Base-by-base conservation (phyloP, 2,888 invertebrate genomes). In the Eretmocerus hayati region DNA sequence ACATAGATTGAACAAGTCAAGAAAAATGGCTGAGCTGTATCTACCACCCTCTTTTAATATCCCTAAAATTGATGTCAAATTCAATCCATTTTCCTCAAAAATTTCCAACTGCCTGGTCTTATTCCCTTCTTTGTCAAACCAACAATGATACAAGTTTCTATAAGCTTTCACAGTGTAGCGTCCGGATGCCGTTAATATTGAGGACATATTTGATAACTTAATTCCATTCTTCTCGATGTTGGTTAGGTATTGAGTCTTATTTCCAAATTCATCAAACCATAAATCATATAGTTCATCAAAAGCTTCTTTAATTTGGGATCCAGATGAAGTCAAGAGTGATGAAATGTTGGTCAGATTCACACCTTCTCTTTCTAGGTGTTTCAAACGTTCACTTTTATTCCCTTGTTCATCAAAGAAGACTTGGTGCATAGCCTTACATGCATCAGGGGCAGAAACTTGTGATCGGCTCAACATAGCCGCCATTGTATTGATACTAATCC, bases 1-100 rank as follows among this genome's bases (percentile, higher is more conserved):
- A 22, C 46, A 41, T 13, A 31, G 4, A 13, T 41, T 6, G 15
- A 31, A 31, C n/a, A 41, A 31, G n/a, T 31, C 26, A 58, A 48
- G 22, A 9, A 6, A 40, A 22, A 40, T 18, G n/a, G 18, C 15
- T 33, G 26, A 11, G 6, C 26, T 11, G 6, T 26, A 9, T 26
- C 11, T 26, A 6, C 26, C 26, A 9, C 8, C 26, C 6, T 9
- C 6, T 26, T 6, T 11, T 11, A 26, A 6, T 9, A 26, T 26
- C 6, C 8, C 6, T 5, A 5, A n/a, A 5, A 33, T 5, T 5
- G 6, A n/a, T n/a, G 33, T 15, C 23, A 39, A 23, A n/a, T 15
- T 5, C 9, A 39, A n/a, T 2, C n/a, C n/a, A 23, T n/a, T n/a
- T 9, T 23, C 4, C 15, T 39, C 39, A 3, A 39, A 39, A 13